A percentile compares a stretch with the other conserved stretches of the same genome.
Conservation (phyloP, 2,888 invertebrate genomes). For the Holacanthella duospinosa region DNA sequence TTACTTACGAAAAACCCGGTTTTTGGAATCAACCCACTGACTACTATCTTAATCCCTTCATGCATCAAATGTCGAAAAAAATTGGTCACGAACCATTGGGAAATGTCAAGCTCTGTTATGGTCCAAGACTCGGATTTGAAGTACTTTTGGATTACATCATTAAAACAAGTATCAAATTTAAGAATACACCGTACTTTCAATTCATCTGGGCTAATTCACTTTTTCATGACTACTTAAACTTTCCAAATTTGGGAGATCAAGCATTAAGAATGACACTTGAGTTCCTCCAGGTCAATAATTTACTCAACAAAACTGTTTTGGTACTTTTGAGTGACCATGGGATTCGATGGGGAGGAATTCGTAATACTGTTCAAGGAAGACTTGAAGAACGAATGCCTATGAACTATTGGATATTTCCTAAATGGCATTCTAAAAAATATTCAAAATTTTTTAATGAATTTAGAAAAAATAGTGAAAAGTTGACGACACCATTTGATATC, state of each 20-base stretch:
- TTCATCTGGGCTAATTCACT: slow-evolving; percentile 75
- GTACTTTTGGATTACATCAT: slow-evolving; percentile 62
- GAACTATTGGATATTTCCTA: slow-evolving; percentile 60
- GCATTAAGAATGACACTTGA: slow-evolving; percentile 52
- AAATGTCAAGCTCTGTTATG: slow-evolving; percentile 61
- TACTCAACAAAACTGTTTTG: slow-evolving; percentile 57
- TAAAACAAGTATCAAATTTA: slow-evolving; percentile 42
- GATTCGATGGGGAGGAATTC: slow-evolving; percentile 70
- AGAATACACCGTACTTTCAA: slow-evolving; percentile 57
- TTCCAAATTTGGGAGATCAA: slow-evolving; percentile 62
- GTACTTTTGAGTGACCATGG: slow-evolving; percentile 79
- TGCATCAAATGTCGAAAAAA: slow-evolving; percentile 14
- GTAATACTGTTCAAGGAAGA: slow-evolving; percentile 57
- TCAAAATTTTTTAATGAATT: slow-evolving; percentile 55
- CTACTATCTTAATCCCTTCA: slow-evolving; percentile 52
- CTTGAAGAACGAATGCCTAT: slow-evolving; percentile 81
- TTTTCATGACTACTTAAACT: slow-evolving; percentile 74
- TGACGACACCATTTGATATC: slow-evolving; percentile 77
- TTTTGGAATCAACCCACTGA: slow-evolving; percentile 72
- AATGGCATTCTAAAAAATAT: slow-evolving; percentile 56
- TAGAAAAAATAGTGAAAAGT: slow-evolving; percentile 31
- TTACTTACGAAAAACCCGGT: slow-evolving; percentile 67
- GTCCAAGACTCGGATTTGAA: slow-evolving; percentile 56
- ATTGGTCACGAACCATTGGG: slow-evolving; percentile 55
- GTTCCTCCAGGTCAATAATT: slow-evolving; percentile 46